Base-by-base conservation (phyloP, 2,113 vertebrate species). In the Corythoichthys haematopterus region DNA sequence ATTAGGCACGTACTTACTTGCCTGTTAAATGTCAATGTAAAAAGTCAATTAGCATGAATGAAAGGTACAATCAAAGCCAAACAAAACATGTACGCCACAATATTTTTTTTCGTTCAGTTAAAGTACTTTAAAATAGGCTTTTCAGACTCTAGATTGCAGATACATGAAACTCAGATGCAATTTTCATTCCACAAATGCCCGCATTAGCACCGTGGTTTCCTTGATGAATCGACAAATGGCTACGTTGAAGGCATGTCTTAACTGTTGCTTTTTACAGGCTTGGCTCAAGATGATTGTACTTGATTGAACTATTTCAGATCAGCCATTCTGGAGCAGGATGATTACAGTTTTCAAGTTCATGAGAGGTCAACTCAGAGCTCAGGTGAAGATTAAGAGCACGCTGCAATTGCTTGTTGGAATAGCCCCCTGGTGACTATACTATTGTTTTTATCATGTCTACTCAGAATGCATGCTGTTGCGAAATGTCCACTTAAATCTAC, bases 401-500 rank as follows among this genome's bases (percentile, higher is more conserved):
- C 14, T 50, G 12, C 13, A 16, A 13, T 15, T 12, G 47, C 14
- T 50, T 50, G 14, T 15, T 50, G 14, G 47, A 50, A 50, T 50
- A 15, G 2, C 47, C 47, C 72, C 62, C 40, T 28, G 16, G 60
- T 46, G n/a, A 46, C 60, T 45, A 62, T 13, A 62, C 6, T 9
- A 11, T 12, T 28, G 10, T 45, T 46, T 62, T 62, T 33, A 46
- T 46, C 11, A 13, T 28, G 11, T 61, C 38, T 28, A 45, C 28
- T 61, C 16, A 13, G 16, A 45, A n/a, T 43, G 10, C 10, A 16
- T 45, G 16, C 59, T 43, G 4, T 45, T 9, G 59, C n/a, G 59
- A 61, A 45, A 20, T 20, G 59, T 11, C 59, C 59, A 20, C 59
- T 61, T 61, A 62, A 62, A 62, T 62, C 14, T 45, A 62, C 40